These are phyloP conservation scores for Ellobium chinense DNA, from an alignment of 2,888 invertebrate genomes.

Conservation along the genomic window DNA sequence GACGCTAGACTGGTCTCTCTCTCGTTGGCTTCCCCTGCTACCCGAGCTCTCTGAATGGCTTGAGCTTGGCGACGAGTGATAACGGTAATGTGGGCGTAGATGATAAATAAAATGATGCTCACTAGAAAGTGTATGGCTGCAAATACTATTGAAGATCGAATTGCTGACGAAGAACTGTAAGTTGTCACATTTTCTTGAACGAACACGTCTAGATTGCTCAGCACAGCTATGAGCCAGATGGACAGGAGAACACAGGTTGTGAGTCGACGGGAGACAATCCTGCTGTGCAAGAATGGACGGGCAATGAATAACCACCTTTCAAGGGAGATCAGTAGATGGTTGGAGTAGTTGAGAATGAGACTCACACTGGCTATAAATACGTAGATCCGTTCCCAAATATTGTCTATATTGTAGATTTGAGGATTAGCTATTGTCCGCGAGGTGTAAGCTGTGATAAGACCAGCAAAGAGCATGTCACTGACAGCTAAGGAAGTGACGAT, in stretches of 20 bases:
- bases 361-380: neutral
- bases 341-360: too few species aligned
- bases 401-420: too few species aligned
- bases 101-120: neutral
- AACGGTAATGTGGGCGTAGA: neutral
- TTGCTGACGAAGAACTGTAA: neutral
- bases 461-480: too few species aligned
- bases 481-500: neutral
- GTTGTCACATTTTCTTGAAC: too few species aligned
- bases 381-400: too few species aligned
- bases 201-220: neutral
- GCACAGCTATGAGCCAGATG: neutral
- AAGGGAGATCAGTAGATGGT: neutral
- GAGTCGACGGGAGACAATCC: neutral
- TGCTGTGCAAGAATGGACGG: neutral
- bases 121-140: neutral
- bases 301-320: conserved; percentile 4
- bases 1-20: neutral
- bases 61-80: neutral
- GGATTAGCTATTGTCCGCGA: too few species aligned
- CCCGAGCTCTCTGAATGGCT: neutral
- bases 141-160: neutral
- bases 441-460: too few species aligned
- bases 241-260: neutral
- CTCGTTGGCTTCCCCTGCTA: neutral